Conservation (phyloP, 2,888 invertebrate species). For the Polylopha cassiicola region DNA sequence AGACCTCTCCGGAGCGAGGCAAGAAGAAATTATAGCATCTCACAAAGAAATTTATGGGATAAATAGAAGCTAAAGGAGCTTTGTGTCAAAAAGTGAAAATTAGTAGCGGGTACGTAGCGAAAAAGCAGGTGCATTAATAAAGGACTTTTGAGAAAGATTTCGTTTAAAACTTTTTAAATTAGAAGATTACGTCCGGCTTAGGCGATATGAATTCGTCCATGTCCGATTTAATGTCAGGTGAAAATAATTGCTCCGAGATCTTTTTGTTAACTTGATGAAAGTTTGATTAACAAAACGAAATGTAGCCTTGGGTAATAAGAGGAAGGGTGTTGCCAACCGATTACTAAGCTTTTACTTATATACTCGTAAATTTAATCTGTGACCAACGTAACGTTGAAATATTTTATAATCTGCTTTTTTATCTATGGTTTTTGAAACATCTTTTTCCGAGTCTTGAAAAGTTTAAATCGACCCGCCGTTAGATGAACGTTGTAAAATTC, state of each 20-base stretch:
- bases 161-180: constrained; percentile 21
- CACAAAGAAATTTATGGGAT: constrained; percentile 22
- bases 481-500: no score
- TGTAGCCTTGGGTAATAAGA: no score
- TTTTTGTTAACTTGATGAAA: no score
- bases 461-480: no score
- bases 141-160: constrained; percentile 22
- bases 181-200: constrained; percentile 19
- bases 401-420: no score
- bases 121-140: constrained; percentile 22
- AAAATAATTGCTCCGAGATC: constrained; percentile 7
- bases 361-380: no score
- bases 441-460: no score
- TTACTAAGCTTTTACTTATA: no score
- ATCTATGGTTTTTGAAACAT: no score
- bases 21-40: constrained; percentile 17
- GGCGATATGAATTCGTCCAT: constrained; percentile 13
- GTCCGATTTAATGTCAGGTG: constrained; percentile 8
- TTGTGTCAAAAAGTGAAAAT: constrained; percentile 22
- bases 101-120: constrained; percentile 16
- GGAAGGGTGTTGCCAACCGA: no score
- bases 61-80: constrained; percentile 15
- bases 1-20: constrained; percentile 13
- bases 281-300: no score
- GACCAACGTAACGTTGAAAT: no score